Conservation (phyloP, 2,888 invertebrate genomes). For the Fragum sueziense region DNA sequence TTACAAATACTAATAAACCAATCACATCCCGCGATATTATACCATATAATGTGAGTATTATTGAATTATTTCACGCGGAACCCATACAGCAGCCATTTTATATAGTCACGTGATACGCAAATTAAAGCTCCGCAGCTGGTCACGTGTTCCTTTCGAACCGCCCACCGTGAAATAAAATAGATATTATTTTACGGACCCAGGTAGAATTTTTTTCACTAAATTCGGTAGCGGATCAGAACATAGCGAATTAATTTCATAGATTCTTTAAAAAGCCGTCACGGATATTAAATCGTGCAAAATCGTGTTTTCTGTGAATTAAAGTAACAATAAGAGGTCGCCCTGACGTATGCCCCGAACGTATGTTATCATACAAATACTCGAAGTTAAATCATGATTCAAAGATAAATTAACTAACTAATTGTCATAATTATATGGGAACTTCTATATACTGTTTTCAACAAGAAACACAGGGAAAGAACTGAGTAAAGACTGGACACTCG, state of each 20-base stretch:
- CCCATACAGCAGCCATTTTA: slow-evolving; percentile 22
- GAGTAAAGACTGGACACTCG: too few relatives aligned
- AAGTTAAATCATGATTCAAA: too few relatives aligned
- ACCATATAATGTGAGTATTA: slow-evolving; percentile 51
- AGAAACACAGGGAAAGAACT: too few relatives aligned
- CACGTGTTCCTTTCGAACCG: slow-evolving; percentile 59
- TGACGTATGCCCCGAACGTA: background rate
- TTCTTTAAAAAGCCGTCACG: slow-evolving; percentile 18
- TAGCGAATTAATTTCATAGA: background rate
- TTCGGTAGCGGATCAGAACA: slow-evolving; percentile 7
- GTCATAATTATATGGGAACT: too few relatives aligned
- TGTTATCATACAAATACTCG: background rate
- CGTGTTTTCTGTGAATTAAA: slow-evolving; percentile 27
- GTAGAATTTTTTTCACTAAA: slow-evolving; percentile 2
- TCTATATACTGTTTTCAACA: too few relatives aligned
- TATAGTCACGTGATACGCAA: slow-evolving; percentile 49
- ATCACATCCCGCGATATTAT: slow-evolving; percentile 29
- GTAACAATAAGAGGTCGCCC: background rate
- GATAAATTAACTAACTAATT: too few relatives aligned
- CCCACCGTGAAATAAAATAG: slow-evolving; percentile 61
- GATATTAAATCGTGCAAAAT: slow-evolving; percentile 38
- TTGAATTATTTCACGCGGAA: slow-evolving; percentile 45
- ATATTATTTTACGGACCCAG: slow-evolving; percentile 27
- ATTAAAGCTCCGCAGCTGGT: slow-evolving; percentile 46
- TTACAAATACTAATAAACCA: slow-evolving; percentile 43